A percentile compares a stretch with the other conserved stretches of the same genome.
These are phyloP conservation scores for Formicarius rufipectus DNA, from an alignment of 2,113 vertebrate species.

Conservation along the genomic window DNA sequence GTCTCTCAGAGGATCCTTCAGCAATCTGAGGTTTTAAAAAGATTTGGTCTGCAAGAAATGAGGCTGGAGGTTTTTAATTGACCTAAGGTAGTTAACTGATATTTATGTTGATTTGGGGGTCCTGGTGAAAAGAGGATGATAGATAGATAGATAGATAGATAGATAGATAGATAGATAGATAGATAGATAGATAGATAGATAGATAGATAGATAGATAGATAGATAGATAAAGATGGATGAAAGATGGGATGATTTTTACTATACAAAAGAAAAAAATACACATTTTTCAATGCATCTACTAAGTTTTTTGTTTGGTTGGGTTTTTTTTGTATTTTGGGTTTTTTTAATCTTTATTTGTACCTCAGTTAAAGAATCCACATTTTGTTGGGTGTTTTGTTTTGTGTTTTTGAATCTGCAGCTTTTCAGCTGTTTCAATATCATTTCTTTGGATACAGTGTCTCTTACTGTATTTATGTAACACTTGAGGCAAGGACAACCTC, in stretches of 20 bases:
- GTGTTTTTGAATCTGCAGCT: neutral
- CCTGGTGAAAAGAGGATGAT: neutral
- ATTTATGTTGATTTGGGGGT: neutral
- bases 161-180: too few species aligned
- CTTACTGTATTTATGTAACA: neutral
- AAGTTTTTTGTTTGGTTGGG: too few species aligned
- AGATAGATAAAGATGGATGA: too few species aligned
- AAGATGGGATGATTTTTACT: neutral
- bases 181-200: too few species aligned
- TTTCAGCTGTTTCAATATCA: neutral
- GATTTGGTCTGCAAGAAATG: neutral
- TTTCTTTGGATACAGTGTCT: neutral
- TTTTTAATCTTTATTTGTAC: neutral
- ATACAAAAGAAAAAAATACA: neutral
- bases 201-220: too few species aligned
- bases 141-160: too few species aligned
- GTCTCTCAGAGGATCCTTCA: neutral
- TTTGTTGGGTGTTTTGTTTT: neutral
- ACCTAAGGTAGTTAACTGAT: neutral
- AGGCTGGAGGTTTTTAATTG: neutral
- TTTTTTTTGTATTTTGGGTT: too few species aligned
- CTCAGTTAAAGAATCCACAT: neutral
- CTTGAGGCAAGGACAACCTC: neutral
- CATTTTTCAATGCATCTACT: neutral
- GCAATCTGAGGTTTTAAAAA: neutral